Base-by-base conservation (phyloP, 2,888 invertebrate genomes). In the Liopterus haemorrhoidalis region DNA sequence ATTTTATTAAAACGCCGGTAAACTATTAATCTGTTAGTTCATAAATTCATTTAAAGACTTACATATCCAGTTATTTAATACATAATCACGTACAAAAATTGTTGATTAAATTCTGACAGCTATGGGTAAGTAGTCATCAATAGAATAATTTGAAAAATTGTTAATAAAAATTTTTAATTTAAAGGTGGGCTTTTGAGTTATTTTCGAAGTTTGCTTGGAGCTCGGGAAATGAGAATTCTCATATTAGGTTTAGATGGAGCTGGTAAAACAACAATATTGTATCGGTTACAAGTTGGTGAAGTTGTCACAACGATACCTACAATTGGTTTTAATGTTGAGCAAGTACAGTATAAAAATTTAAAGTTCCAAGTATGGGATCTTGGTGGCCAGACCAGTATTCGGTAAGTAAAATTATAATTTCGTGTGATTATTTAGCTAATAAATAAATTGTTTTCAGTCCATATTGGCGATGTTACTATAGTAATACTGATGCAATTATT, bases 331-430 rank as follows among this genome's bases (percentile, higher is more conserved):
- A 99, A 99, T 73, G 99, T 97, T 58, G 97, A 97, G 72, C 96
- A 96, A 78, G 96, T 97, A 47, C 91, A 91, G 59, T 97, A 95
- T 69, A 96, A 96, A 76, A 99, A 99, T 75, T 78, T 99, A 54
- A 99, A 96, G 72, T 99, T 99, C 67, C 97, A 97, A 83, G 95
- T 91, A 20, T 95, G 95, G 95, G 95, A 99, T 77, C 78, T 99
- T 41, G 97, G 97, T 41, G 97, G 97, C 58, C 97, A 99, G 69
- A 97, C 96, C 50, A 96, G 95, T 75, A 97, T 97, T 71, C 82
- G 93, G 93, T 92, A 72, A 64, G 64, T 55, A 40, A 22, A 9
- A 22, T 39, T 21, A 18, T 31, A 16, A 15, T 28, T 36, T 5
- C n/a, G 35, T 19, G 27, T 30, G 16, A 30, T 40, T 21, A 8